Percentiles rank a stretch among this genome's conserved stretches.
phyloP scores from a whole-genome alignment of 2,888 invertebrate species.

The Papilio gigon region DNA sequence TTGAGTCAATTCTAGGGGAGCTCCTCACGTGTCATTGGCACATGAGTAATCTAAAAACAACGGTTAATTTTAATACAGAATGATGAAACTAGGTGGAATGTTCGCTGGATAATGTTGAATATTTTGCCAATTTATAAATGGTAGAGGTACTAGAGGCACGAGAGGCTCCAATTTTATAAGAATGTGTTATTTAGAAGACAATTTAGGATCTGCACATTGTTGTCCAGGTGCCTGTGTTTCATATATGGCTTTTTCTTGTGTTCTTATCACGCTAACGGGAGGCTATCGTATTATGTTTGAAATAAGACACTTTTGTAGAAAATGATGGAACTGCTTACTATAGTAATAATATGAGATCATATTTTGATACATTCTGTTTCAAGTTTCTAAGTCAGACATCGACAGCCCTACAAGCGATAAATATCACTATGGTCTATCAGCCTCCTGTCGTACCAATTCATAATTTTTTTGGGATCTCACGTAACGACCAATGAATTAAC shows the following conservation, averaged over 20 bases:
- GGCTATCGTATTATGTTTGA: not conserved
- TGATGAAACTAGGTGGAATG: constrained; percentile 15
- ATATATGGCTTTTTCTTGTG: not conserved
- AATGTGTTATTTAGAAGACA: too few relatives aligned
- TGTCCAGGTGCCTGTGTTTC: not conserved
- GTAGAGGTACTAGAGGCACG: too few relatives aligned
- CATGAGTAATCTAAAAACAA: constrained; percentile 18
- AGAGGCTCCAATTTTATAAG: too few relatives aligned
- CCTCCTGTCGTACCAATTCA: constrained; percentile 23
- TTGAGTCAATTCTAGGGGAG: constrained; percentile 4
- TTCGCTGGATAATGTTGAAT: constrained; percentile 5
- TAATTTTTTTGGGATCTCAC: constrained; percentile 41
- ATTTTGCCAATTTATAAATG: not conserved
- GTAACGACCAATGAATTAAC: constrained; percentile 45
- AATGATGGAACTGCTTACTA: too few relatives aligned
- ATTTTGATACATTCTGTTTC: not conserved
- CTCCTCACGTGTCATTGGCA: constrained; percentile 11
- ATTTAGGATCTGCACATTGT: not conserved
- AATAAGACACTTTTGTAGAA: not conserved
- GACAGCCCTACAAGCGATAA: not conserved
- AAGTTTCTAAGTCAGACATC: not conserved
- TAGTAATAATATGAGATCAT: too few relatives aligned
- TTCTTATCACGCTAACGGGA: not conserved
- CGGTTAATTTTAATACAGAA: constrained; percentile 8
- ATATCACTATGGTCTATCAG: constrained; percentile 41